A percentile compares a stretch with the other conserved stretches of the same genome.
Evolutionary conservation across 2,113 vertebrate species (phyloP).

Genomic region (Peromyscus californicus): DNA sequence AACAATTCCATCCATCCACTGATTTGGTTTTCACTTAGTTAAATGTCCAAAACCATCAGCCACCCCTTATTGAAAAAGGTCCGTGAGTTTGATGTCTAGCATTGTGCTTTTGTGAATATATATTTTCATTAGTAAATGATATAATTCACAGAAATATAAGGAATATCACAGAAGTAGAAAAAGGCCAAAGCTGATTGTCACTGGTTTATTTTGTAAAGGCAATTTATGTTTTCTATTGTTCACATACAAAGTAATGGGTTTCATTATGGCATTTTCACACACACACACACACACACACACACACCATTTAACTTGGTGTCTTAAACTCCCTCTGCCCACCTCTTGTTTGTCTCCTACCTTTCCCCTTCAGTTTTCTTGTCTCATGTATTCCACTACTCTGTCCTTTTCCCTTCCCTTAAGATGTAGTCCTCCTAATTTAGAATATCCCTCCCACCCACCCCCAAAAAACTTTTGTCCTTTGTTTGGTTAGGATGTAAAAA

Average conservation of each 20-base stretch:
- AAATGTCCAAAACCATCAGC: neutral
- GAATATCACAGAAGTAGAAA: neutral
- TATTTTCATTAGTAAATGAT: neutral
- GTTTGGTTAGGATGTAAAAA: neutral
- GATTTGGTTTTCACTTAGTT: conserved; percentile 56
- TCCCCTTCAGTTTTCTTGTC: neutral
- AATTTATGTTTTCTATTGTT: neutral
- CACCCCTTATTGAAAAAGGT: neutral
- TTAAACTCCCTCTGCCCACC: too few species aligned
- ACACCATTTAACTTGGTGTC: neutral
- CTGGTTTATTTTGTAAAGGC: neutral
- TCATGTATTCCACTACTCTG: neutral
- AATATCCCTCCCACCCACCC: neutral
- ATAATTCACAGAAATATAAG: neutral
- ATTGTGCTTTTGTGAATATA: conserved; percentile 54
- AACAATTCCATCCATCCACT: conserved; percentile 29
- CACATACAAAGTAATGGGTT: neutral
- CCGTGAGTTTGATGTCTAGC: neutral
- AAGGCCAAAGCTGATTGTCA: neutral
- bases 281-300: too few species aligned
- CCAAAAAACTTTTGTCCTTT: too few species aligned
- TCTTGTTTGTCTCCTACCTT: neutral
- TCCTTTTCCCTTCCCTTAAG: neutral
- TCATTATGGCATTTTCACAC: neutral
- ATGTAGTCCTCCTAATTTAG: neutral